Percentiles rank a stretch among this genome's conserved stretches.
These are phyloP conservation scores for Argopecten irradians DNA, from an alignment of 1,140 invertebrate genomes.

Conservation along the genomic window DNA sequence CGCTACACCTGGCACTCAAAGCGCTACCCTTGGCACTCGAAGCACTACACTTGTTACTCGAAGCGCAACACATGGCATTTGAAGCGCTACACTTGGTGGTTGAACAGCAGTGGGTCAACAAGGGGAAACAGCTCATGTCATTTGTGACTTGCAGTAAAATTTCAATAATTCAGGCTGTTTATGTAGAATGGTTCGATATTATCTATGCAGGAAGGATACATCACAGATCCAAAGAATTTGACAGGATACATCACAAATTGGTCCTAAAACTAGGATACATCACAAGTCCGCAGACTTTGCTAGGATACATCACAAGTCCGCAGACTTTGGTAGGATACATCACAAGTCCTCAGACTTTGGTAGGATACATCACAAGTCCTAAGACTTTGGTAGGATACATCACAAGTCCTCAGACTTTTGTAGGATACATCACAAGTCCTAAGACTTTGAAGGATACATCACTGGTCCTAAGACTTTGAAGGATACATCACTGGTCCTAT, in stretches of 20 bases:
- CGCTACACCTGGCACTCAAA: background rate
- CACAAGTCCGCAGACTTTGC: background rate
- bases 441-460: background rate
- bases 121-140: background rate
- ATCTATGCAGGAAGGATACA: no score
- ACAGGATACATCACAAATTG: no score
- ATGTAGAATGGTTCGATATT: no score
- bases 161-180: no score
- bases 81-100: background rate
- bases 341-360: no score
- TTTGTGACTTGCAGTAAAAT: no score
- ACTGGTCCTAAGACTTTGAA: background rate
- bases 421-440: no score
- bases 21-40: no score
- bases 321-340: no score
- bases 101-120: background rate
- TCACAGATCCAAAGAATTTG: no score
- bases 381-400: background rate
- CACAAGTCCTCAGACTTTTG: background rate
- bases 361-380: background rate
- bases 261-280: background rate
- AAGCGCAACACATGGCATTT: background rate
- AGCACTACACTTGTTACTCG: background rate
- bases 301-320: background rate
- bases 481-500: background rate